Base-by-base conservation (phyloP, 1,140 invertebrate species). In the Lepidostoma basale region DNA sequence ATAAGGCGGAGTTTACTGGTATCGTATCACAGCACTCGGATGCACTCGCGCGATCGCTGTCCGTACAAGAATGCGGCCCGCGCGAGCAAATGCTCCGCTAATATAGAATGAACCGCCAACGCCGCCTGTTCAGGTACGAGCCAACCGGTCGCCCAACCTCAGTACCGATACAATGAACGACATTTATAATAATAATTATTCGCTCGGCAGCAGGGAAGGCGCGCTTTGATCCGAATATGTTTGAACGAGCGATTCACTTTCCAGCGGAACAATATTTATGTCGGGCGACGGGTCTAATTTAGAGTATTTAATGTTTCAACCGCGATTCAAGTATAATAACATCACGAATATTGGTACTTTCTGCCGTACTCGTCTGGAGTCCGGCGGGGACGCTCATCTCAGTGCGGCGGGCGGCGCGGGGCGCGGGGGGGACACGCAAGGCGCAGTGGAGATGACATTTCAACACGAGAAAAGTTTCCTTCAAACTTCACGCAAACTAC, bases 31-130 rank as follows among this genome's bases (percentile, higher is more conserved):
- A 22, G 18, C 6, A 49, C 28, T 56, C 14, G 14, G 28, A 56
- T 33, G 52, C 52, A 56, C 52, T 56, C 59, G 22, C 59, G 28
- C 44, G 26, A 36, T 52, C 18, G 16, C 45, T 14, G 62, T 52
- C 26, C 40, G 44, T 36, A 23, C 18, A 52, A 64, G 62, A 64
- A 64, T 64, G 62, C 62, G 45, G 62, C 47, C 39, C 26, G 30
- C 42, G 23, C 59, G 44, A 28, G 23, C 28, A 23, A 52, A 52
- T 49, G 62, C 39, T 23, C 30, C 20, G 59, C 30, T 64, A 64
- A 64, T 64, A 64, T 39, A 64, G 45, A 52, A 64, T 33, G 45
- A 28, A 25, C 39, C 59, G 59, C 59, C 59, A 45, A 64, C 62
- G 44, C 62, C 25, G 20, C 14, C 30, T 12, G 20, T 20, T 49